A percentile compares a stretch with the other conserved stretches of the same genome.
These are phyloP conservation scores for Ifrita kowaldi DNA, from an alignment of 2,113 vertebrate species.

Conservation along the genomic window DNA sequence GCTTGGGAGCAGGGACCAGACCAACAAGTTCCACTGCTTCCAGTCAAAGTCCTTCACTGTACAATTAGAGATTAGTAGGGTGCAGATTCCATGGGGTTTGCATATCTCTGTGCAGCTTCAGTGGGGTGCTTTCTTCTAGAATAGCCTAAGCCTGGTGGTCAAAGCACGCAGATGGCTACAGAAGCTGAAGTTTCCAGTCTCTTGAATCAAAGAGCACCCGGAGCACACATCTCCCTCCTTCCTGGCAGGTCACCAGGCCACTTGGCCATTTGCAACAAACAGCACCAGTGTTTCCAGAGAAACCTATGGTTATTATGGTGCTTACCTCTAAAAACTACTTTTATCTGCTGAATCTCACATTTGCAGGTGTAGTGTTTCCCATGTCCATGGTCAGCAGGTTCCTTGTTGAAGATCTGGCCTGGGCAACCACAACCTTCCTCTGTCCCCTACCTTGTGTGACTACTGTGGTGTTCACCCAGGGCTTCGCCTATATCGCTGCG, in stretches of 20 bases:
- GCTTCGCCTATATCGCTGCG: not conserved
- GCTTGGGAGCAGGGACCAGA: not conserved
- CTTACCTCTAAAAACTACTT: not conserved
- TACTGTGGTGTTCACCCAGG: not conserved
- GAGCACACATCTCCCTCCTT: not conserved
- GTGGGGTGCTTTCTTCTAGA: not conserved
- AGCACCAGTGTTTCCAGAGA: not conserved
- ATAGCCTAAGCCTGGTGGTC: not conserved
- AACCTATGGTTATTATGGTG: not conserved
- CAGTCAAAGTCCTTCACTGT: not conserved
- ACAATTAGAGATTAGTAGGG: not conserved
- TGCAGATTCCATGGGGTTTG: not conserved
- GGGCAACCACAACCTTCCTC: not conserved
- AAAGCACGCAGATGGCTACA: not conserved
- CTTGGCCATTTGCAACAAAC: not conserved
- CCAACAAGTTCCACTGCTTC: not conserved
- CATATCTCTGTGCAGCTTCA: not conserved
- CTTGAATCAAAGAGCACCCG: not conserved
- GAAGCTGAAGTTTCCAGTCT: not conserved
- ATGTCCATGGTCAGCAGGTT: not conserved
- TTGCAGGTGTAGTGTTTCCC: not conserved
- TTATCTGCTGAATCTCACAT: not conserved
- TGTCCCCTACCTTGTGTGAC: not conserved
- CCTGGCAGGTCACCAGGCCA: not conserved
- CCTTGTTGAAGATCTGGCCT: not conserved